Conservation (phyloP, 2,797 vertebrate species). For the Ctenosaura bakeri region DNA sequence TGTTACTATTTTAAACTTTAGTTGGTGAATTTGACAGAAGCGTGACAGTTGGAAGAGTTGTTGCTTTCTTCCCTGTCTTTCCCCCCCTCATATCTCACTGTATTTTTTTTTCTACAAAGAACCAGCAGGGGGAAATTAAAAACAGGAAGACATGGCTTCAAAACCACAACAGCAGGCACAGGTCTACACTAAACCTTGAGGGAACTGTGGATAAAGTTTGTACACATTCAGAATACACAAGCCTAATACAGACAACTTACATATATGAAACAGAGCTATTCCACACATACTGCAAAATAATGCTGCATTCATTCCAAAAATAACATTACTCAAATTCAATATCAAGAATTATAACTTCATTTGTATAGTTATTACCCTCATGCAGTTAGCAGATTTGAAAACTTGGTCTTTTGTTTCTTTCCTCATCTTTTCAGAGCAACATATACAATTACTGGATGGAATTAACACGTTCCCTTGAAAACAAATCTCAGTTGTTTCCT, state of each 20-base stretch:
- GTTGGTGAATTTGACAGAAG: constrained; percentile 23
- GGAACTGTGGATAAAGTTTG: background rate
- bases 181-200: constrained; percentile 19
- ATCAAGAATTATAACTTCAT: background rate
- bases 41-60: background rate
- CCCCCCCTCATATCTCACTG: background rate
- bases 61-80: background rate
- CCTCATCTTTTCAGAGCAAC: background rate
- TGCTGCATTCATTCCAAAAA: background rate
- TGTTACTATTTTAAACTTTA: background rate
- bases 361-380: background rate
- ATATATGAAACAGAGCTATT: background rate
- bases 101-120: background rate
- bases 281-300: background rate
- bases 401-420: too few species aligned
- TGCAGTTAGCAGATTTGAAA: background rate
- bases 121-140: background rate
- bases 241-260: background rate
- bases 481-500: background rate
- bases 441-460: background rate
- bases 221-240: constrained; percentile 7
- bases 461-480: background rate
- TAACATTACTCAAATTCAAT: background rate
- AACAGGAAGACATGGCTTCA: background rate
- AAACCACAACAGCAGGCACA: constrained; percentile 6